Evolutionary conservation across 2,113 vertebrate species (phyloP).

Genomic region (Syngnathus typhle): DNA sequence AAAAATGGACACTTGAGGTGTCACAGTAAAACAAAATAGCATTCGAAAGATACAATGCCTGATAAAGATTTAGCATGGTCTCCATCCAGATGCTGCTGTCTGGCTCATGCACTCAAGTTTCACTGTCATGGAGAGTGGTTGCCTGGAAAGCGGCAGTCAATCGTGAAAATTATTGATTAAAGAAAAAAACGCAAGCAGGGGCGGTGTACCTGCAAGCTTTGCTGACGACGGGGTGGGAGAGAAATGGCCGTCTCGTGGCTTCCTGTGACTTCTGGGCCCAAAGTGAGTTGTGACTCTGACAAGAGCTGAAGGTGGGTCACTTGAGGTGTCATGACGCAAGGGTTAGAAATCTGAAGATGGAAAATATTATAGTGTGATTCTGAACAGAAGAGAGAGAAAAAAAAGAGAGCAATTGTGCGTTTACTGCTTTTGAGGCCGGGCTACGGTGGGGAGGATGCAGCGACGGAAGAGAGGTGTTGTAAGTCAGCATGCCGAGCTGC

Average conservation of each 20-base stretch:
- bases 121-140: conserved; percentile 24
- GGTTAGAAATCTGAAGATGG: conserved; percentile 36
- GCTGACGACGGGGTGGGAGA: conserved; percentile 30
- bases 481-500: conserved; percentile 58
- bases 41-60: background rate
- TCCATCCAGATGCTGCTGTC: background rate
- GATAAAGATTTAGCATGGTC: background rate
- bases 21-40: background rate
- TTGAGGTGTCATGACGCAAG: conserved; percentile 4
- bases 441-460: conserved; percentile 60
- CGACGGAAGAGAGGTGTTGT: conserved; percentile 77
- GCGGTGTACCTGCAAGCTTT: conserved; percentile 46
- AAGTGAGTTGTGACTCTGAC: conserved; percentile 39
- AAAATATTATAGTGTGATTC: background rate
- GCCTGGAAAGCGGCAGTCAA: conserved; percentile 47
- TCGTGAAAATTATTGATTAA: conserved; percentile 22
- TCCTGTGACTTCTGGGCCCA: conserved; percentile 25
- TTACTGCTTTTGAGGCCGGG: conserved; percentile 17
- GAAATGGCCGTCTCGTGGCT: conserved; percentile 31
- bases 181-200: background rate
- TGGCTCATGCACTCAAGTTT: background rate
- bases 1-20: conserved; percentile 9
- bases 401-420: background rate
- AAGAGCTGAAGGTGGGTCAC: conserved; percentile 35
- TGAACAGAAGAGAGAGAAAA: background rate